Conservation (phyloP, 2,113 vertebrate species). For the Pelvicachromis taeniatus region DNA sequence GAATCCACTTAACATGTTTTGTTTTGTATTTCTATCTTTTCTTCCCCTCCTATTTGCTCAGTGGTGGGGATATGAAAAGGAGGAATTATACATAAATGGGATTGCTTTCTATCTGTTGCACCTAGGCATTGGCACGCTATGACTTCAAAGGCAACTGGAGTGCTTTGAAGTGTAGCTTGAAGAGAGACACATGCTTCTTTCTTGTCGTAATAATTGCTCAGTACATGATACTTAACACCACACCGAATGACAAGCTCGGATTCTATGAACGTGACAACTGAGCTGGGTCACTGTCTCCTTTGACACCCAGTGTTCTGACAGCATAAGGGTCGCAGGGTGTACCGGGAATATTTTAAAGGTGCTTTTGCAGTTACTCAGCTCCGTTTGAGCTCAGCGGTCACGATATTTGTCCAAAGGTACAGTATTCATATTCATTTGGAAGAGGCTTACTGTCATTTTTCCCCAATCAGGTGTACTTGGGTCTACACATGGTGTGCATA, state of each 20-base stretch:
- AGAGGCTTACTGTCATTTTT: not conserved
- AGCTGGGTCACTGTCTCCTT: slow-evolving; percentile 1
- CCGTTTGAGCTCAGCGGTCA: not conserved
- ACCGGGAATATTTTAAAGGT: not conserved
- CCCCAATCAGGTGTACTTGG: not conserved
- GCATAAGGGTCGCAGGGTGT: not conserved
- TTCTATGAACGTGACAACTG: slow-evolving; percentile 21
- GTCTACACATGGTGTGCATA: not conserved
- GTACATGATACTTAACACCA: slow-evolving; percentile 48
- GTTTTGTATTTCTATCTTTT: slow-evolving; percentile 62
- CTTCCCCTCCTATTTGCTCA: slow-evolving; percentile 57
- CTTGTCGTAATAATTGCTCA: slow-evolving; percentile 50
- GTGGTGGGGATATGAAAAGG: slow-evolving; percentile 40
- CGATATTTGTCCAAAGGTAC: not conserved
- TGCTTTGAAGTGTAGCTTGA: slow-evolving; percentile 69
- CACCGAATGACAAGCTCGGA: slow-evolving; percentile 39
- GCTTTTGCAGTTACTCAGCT: not conserved
- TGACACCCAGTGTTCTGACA: slow-evolving; percentile 1
- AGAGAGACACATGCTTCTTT: slow-evolving; percentile 60
- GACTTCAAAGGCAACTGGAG: slow-evolving; percentile 64
- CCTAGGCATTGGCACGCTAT: slow-evolving; percentile 50
- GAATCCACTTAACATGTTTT: slow-evolving; percentile 70
- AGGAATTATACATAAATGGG: slow-evolving; percentile 62
- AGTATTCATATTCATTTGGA: not conserved
- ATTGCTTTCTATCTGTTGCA: slow-evolving; percentile 53